Conservation (phyloP, 1,140 invertebrate genomes). For the Teleopsis dalmanni region DNA sequence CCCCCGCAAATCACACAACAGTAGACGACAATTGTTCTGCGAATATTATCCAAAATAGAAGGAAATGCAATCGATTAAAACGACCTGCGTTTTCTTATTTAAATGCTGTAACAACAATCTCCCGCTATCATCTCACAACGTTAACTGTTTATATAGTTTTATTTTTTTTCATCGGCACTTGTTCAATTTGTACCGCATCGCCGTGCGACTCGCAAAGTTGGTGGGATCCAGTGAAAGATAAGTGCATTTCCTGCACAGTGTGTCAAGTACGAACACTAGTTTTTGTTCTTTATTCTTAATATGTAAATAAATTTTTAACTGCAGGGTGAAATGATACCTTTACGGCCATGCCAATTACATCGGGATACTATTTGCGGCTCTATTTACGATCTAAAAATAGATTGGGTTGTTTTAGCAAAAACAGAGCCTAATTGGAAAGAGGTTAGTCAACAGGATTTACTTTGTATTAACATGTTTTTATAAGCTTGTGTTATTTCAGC, state of each 20-base stretch:
- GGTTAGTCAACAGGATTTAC: conserved; percentile 21
- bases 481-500: conserved; percentile 14
- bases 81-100: background rate
- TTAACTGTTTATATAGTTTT: background rate
- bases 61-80: too few species aligned
- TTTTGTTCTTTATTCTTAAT: too few species aligned
- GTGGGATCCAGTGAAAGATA: conserved; percentile 35
- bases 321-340: conserved; percentile 35
- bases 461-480: background rate
- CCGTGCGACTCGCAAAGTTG: conserved; percentile 36
- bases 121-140: background rate
- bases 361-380: conserved; percentile 38
- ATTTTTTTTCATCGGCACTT: conserved; percentile 7
- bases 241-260: conserved; percentile 34
- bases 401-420: conserved; percentile 37
- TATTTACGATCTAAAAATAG: conserved; percentile 40
- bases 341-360: conserved; percentile 40
- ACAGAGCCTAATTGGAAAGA: conserved; percentile 43
- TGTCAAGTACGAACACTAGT: too few species aligned
- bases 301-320: too few species aligned
- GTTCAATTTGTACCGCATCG: conserved; percentile 18
- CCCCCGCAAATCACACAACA: background rate
- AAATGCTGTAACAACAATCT: background rate
- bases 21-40: too few species aligned
- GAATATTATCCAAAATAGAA: too few species aligned